These are phyloP conservation scores for Arvicanthis niloticus DNA, from an alignment of 2,113 vertebrate species.

Conservation along the genomic window DNA sequence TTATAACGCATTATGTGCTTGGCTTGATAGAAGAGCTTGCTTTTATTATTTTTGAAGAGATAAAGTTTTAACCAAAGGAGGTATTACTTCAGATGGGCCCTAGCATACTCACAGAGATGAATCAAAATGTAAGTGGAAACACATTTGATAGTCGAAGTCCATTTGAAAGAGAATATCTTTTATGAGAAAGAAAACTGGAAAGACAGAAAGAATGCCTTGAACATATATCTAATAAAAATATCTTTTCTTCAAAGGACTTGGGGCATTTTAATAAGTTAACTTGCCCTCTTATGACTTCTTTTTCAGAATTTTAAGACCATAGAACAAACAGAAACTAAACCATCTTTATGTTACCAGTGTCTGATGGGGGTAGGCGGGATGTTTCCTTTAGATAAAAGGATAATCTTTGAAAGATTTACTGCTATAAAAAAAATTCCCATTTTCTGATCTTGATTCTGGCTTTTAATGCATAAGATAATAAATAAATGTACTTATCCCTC, in stretches of 20 bases:
- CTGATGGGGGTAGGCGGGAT: conserved; percentile 56
- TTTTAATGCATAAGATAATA: conserved; percentile 37
- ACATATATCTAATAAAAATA: conserved; percentile 79
- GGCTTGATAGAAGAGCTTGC: conserved; percentile 13
- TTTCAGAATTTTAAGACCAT: conserved; percentile 69
- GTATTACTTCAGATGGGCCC: conserved; percentile 54
- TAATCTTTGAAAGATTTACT: conserved; percentile 67
- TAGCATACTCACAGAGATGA: conserved; percentile 48
- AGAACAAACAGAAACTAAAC: conserved; percentile 73
- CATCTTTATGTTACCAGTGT: conserved; percentile 65
- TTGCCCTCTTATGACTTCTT: conserved; percentile 65
- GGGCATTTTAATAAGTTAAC: conserved; percentile 74
- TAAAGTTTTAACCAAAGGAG: conserved; percentile 63
- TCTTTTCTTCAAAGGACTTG: conserved; percentile 78
- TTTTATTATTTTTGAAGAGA: conserved; percentile 62
- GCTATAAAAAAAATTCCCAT: conserved; percentile 25
- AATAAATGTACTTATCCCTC: neutral
- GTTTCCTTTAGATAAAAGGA: conserved; percentile 47
- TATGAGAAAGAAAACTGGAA: conserved; percentile 74
- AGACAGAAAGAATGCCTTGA: conserved; percentile 80
- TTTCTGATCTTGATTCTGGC: conserved; percentile 14
- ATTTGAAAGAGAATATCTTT: conserved; percentile 78
- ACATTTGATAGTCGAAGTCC: conserved; percentile 68
- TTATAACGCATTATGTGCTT: neutral
- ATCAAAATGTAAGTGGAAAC: conserved; percentile 75